phyloP scores from a whole-genome alignment of 1,140 invertebrate genomes.

The Drosophila mayri region DNA sequence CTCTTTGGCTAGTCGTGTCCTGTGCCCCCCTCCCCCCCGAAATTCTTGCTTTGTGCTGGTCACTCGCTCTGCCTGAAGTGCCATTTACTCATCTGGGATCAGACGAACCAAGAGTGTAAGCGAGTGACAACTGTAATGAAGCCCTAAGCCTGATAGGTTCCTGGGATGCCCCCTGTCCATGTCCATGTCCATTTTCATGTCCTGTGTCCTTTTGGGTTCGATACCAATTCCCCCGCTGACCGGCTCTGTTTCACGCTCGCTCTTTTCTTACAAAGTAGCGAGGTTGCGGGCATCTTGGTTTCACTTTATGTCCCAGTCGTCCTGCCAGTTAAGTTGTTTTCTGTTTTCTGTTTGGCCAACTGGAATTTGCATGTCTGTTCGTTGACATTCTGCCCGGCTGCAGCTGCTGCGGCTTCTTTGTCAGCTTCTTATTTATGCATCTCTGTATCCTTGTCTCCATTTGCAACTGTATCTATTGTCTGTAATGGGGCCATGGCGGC shows the following conservation, averaged over 20 bases:
- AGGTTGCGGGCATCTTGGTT: constrained; percentile 32
- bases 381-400: constrained; percentile 39
- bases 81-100: constrained; percentile 46
- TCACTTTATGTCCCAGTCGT: constrained; percentile 18
- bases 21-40: neutral
- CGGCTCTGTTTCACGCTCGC: neutral
- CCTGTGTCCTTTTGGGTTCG: constrained; percentile 12
- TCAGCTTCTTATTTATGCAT: constrained; percentile 52
- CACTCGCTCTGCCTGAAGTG: constrained; percentile 27
- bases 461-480: constrained; percentile 33
- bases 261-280: constrained; percentile 34
- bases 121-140: constrained; percentile 18
- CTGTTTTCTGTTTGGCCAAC: constrained; percentile 26
- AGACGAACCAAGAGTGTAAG: neutral
- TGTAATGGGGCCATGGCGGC: neutral
- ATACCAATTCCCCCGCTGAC: constrained; percentile 23
- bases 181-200: neutral
- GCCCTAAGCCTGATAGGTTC: constrained; percentile 13
- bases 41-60: constrained; percentile 43
- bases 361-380: constrained; percentile 51
- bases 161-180: neutral
- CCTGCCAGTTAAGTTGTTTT: constrained; percentile 38
- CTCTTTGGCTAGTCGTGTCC: constrained; percentile 20
- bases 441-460: constrained; percentile 17
- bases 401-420: constrained; percentile 53